A percentile compares a stretch with the other conserved stretches of the same genome.
Evolutionary conservation across 2,797 vertebrate genomes (phyloP).

Genomic region (Liasis olivaceus): DNA sequence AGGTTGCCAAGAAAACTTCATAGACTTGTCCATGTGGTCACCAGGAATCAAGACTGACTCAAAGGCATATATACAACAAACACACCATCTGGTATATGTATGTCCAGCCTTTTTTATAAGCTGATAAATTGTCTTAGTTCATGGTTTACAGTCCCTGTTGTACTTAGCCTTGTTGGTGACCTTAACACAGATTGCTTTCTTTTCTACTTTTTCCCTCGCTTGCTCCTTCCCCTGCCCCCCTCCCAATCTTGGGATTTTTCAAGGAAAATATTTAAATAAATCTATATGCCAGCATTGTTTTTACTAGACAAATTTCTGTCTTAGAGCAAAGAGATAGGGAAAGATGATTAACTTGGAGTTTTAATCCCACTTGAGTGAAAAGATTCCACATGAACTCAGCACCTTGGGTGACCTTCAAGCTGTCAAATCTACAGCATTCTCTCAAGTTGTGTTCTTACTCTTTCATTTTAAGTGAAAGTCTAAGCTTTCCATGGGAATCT

Average conservation of each 20-base stretch:
- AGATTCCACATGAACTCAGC: neutral
- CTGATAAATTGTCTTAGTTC: too few species aligned
- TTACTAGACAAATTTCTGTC: neutral
- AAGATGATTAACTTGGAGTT: neutral
- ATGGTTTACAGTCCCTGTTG: too few species aligned
- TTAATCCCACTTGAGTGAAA: neutral
- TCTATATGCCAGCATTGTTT: neutral
- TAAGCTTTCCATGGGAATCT: neutral
- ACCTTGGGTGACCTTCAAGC: neutral
- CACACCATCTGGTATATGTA: neutral
- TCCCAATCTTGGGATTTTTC: neutral
- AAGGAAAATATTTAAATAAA: neutral
- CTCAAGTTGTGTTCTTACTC: neutral
- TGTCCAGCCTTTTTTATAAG: too few species aligned
- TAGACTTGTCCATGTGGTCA: neutral
- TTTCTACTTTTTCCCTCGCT: slow-evolving; percentile 39
- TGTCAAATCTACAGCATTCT: neutral
- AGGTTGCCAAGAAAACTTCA: neutral
- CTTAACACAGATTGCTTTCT: slow-evolving; percentile 32
- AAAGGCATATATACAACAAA: neutral
- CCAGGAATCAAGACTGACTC: neutral
- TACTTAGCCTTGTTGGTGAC: too few species aligned
- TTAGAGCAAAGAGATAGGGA: neutral
- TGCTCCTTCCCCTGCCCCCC: neutral
- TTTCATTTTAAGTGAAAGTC: neutral